Percentiles rank a stretch among this genome's conserved stretches.
These are phyloP conservation scores for Alces alces DNA, from an alignment of 2,113 vertebrate species.

Conservation along the genomic window DNA sequence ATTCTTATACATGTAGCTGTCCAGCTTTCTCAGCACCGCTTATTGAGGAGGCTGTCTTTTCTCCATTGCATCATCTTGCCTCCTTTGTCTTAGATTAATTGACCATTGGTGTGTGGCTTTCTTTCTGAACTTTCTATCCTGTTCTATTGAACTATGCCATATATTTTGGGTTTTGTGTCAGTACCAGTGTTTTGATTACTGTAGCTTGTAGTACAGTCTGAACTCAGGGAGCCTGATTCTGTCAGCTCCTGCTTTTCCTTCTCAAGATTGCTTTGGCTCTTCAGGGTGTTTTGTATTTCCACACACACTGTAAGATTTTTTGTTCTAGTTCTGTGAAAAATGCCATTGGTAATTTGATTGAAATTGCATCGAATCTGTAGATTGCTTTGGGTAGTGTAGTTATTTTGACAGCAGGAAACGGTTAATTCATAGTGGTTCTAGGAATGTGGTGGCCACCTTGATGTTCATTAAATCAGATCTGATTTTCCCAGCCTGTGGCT, in stretches of 20 bases:
- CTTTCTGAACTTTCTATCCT: not conserved
- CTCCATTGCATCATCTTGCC: not conserved
- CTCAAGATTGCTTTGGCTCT: not conserved
- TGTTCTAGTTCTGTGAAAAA: not conserved
- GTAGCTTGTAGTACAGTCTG: not conserved
- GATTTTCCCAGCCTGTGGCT: too few species aligned
- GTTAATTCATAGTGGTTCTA: not conserved
- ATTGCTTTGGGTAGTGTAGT: not conserved
- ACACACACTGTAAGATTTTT: not conserved
- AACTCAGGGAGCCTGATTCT: not conserved
- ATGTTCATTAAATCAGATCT: not conserved
- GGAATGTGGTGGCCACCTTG: accelerated
- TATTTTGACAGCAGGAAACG: not conserved
- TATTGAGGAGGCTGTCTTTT: not conserved
- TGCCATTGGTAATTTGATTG: not conserved
- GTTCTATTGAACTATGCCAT: not conserved
- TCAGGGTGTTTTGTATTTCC: not conserved
- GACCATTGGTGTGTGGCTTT: not conserved
- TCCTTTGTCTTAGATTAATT: not conserved
- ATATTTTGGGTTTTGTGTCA: not conserved
- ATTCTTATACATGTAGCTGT: not conserved
- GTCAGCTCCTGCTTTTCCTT: not conserved
- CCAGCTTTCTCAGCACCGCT: not conserved
- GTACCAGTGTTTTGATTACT: not conserved
- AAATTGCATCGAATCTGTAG: not conserved